Base-by-base conservation (phyloP, 2,888 invertebrate species). In the Dolichopus griseipennis region DNA sequence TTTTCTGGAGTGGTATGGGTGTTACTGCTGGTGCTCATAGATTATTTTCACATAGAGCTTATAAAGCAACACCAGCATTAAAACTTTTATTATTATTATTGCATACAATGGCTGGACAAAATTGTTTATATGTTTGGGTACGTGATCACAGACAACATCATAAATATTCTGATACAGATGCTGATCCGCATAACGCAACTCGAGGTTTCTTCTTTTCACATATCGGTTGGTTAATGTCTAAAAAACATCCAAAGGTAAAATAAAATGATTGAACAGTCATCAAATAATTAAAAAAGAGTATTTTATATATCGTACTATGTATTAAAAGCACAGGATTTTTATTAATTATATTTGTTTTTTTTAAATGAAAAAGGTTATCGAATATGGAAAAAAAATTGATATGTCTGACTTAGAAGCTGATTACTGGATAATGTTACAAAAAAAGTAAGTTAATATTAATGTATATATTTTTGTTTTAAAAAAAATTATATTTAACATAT, bases 171-270 rank as follows among this genome's bases (percentile, higher is more conserved):
- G 85, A 85, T 73, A 85, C 85, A 0, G 88, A 92, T 76, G 93
- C 93, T 0, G 92, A 93, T 77, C 93, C 92, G 0, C 92, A 92
- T 79, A 92, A 92, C 76, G 85, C 90, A 0, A 86, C 84, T 65
- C 83, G 91, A 64, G 94, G 94, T 0, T 93, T 95, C 83, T 94
- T 93, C 83, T 95, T 93, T 81, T 86, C 90, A 2, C 94, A 95
- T 78, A 86, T 94, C 67, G 94, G 94, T 8, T 95, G 94, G 94
- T 81, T 94, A 22, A 85, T 93, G 85, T 82, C 83, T 70, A 86
- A 84, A 72, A 93, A 93, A 77, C 93, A 94, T 76, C 92, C 91
- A 0, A 85, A 87, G 71, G 90, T 74, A 21, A 66, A 34, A 86
- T 33, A 87, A 63, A 5, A 22, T n/a, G n/a, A n/a, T n/a, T n/a